Conservation (phyloP, 2,888 invertebrate genomes). For the Himalopsyche tibetana region DNA sequence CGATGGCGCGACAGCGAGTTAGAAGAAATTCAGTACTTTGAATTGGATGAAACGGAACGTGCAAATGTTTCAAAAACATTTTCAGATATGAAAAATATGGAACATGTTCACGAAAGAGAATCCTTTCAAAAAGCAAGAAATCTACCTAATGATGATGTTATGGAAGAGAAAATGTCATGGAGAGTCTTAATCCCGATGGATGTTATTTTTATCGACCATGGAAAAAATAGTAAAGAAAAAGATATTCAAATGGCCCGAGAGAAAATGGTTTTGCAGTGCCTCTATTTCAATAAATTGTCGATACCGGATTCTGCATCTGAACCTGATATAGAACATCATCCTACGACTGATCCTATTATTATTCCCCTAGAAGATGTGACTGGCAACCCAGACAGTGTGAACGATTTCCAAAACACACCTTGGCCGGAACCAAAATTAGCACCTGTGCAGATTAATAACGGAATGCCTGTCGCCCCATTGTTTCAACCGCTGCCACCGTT, state of each 20-base stretch:
- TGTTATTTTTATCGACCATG: slow-evolving; percentile 81
- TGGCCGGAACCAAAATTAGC: slow-evolving; percentile 92
- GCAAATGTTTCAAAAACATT: slow-evolving; percentile 96
- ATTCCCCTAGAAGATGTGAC: slow-evolving; percentile 94
- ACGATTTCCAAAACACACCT: slow-evolving; percentile 85
- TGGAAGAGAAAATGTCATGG: slow-evolving; percentile 91
- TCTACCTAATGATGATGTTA: slow-evolving; percentile 84
- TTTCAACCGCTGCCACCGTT: slow-evolving; percentile 75
- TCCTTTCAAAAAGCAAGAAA: slow-evolving; percentile 88
- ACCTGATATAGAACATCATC: slow-evolving; percentile 89
- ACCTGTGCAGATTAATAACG: slow-evolving; percentile 71
- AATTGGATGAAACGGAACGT: slow-evolving; percentile 96
- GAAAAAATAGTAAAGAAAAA: slow-evolving; percentile 90
- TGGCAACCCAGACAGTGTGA: slow-evolving; percentile 87
- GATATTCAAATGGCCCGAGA: slow-evolving; percentile 92
- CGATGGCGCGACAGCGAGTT: slow-evolving; percentile 90
- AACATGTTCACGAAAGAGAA: slow-evolving; percentile 90
- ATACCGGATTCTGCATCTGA: slow-evolving; percentile 92
- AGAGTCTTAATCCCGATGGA: slow-evolving; percentile 83
- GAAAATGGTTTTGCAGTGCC: slow-evolving; percentile 87
- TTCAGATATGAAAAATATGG: slow-evolving; percentile 93
- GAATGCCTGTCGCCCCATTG: slow-evolving; percentile 70
- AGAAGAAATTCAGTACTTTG: slow-evolving; percentile 91
- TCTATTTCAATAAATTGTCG: slow-evolving; percentile 88
- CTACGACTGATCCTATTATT: slow-evolving; percentile 85